A percentile compares a stretch with the other conserved stretches of the same genome.
Evolutionary conservation across 2,888 invertebrate species (phyloP).

Genomic region (Barypeithes pellucidus): DNA sequence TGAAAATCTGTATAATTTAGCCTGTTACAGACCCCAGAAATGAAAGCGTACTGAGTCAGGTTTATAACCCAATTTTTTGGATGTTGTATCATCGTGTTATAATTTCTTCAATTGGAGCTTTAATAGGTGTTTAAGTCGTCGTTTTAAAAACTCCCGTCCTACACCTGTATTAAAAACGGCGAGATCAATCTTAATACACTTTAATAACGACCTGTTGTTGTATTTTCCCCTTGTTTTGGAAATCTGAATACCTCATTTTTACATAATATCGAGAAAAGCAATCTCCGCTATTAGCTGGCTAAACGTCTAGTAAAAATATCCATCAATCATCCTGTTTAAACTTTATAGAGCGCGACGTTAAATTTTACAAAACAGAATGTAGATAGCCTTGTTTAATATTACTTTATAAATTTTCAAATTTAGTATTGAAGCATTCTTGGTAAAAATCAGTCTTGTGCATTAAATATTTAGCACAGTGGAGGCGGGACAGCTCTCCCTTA

Average conservation of each 20-base stretch:
- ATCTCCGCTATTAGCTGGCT: constrained; percentile 26
- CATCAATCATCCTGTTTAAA: constrained; percentile 28
- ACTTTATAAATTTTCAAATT: constrained; percentile 7
- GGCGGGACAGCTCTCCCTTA: too few relatives aligned
- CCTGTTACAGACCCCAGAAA: too few relatives aligned
- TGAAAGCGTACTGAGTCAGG: too few relatives aligned
- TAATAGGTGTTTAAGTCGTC: too few relatives aligned
- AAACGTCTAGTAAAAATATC: constrained; percentile 23
- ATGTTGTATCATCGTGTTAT: background rate
- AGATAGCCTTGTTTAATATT: constrained; percentile 19
- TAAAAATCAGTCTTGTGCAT: background rate
- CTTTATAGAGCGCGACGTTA: constrained; percentile 16
- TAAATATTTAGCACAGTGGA: background rate
- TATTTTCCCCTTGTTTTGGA: constrained; percentile 17
- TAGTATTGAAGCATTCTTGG: constrained; percentile 4
- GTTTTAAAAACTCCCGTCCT: background rate
- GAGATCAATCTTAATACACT: constrained; percentile 26
- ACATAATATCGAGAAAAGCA: constrained; percentile 25
- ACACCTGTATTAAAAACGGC: background rate
- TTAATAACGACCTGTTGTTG: constrained; percentile 17
- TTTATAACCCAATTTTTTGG: too few relatives aligned
- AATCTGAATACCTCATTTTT: constrained; percentile 28
- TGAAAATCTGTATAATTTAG: too few relatives aligned
- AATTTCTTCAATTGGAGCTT: background rate
- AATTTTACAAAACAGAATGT: constrained; percentile 27